phyloP scores from a whole-genome alignment of 1,140 invertebrate genomes.

The Drosophila pallidifrons region DNA sequence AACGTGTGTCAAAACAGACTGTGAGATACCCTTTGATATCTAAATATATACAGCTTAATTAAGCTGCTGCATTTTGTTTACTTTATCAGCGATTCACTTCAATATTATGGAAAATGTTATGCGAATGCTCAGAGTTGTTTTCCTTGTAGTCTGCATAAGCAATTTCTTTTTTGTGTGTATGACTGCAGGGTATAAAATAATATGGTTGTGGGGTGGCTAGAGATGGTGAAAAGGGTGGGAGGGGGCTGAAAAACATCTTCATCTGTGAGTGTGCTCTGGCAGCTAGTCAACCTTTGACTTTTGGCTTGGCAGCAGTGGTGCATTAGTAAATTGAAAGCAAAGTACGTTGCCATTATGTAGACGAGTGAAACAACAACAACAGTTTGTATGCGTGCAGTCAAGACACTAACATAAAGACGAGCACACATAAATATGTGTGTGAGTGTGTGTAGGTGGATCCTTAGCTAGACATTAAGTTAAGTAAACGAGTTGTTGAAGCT shows the following conservation, averaged over 20 bases:
- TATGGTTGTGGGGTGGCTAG: background rate
- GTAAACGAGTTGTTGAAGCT: constrained; percentile 43
- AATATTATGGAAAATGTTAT: background rate
- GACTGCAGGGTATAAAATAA: constrained; percentile 21
- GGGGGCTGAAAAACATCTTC: constrained; percentile 31
- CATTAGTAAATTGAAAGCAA: constrained; percentile 81
- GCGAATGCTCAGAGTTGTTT: background rate
- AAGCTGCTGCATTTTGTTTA: background rate
- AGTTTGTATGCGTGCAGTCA: constrained; percentile 56
- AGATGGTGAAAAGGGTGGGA: too few relatives aligned
- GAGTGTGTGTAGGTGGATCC: constrained; percentile 3
- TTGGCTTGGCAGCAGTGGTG: constrained; percentile 55
- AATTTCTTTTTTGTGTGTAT: constrained; percentile 7
- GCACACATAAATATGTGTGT: constrained; percentile 11
- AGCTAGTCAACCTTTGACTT: constrained; percentile 64
- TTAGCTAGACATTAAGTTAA: constrained; percentile 42
- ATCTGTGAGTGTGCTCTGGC: constrained; percentile 29
- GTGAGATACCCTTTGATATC: background rate
- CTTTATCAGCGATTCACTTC: background rate
- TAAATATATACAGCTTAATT: background rate
- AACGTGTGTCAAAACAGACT: background rate
- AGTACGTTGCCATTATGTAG: constrained; percentile 57
- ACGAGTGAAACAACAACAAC: constrained; percentile 39
- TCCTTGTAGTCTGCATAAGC: background rate
- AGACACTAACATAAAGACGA: constrained; percentile 64